Conservation (phyloP, 1,140 invertebrate genomes). For the Drosophila takahashii region DNA sequence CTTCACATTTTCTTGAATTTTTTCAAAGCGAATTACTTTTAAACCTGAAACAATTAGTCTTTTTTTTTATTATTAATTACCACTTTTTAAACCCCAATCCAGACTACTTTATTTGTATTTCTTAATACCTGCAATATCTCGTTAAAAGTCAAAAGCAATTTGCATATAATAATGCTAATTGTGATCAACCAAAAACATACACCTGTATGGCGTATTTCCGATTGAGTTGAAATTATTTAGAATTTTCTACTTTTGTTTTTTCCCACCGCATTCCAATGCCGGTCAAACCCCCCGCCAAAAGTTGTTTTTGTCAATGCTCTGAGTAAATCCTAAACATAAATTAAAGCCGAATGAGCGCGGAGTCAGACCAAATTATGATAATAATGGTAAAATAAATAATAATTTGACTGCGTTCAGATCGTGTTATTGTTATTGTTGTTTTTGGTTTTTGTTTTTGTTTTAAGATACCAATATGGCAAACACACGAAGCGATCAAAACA, state of each 20-base stretch:
- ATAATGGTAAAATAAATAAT: constrained; percentile 59
- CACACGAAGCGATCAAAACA: constrained; percentile 62
- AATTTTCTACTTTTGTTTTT: constrained; percentile 7
- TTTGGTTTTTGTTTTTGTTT: constrained; percentile 8
- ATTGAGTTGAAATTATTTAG: constrained; percentile 7
- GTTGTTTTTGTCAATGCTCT: constrained; percentile 11
- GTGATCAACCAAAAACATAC: background rate
- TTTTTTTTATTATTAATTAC: too few relatives aligned
- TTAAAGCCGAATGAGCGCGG: constrained; percentile 22
- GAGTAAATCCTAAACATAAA: constrained; percentile 32
- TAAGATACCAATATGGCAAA: constrained; percentile 34
- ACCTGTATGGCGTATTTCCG: constrained; percentile 1
- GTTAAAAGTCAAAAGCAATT: background rate
- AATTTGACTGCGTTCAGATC: constrained; percentile 32
- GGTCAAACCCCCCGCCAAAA: constrained; percentile 34
- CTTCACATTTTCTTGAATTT: background rate
- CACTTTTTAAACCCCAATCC: background rate
- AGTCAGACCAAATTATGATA: constrained; percentile 39
- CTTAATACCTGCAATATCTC: background rate
- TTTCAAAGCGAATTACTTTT: too few relatives aligned
- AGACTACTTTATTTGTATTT: background rate
- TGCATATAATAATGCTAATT: background rate
- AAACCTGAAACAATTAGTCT: too few relatives aligned
- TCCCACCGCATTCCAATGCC: constrained; percentile 21
- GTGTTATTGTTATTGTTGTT: constrained; percentile 25